Evolutionary conservation across 2,888 invertebrate genomes (phyloP).

Genomic region (Spisula subtruncata): DNA sequence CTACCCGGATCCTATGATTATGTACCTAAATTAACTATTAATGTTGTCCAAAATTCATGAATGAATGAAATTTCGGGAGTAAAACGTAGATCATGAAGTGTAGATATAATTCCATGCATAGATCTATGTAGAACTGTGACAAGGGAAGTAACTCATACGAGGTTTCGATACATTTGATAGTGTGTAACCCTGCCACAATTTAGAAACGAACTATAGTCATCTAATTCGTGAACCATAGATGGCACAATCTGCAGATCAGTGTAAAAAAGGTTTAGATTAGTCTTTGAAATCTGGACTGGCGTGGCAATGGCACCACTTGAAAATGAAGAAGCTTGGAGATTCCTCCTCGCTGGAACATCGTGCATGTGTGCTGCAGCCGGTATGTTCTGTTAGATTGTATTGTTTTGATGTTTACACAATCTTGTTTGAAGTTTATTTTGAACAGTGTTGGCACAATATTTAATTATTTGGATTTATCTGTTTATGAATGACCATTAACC

Average conservation of each 20-base stretch:
- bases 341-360: constrained; percentile 79
- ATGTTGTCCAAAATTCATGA: no score
- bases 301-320: constrained; percentile 36
- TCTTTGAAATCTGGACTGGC: neutral
- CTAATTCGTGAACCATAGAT: neutral
- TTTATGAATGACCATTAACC: neutral
- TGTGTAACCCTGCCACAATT: neutral
- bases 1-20: no score
- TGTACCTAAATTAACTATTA: no score
- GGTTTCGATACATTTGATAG: neutral
- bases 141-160: no score
- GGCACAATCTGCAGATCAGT: no score
- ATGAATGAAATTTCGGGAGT: no score
- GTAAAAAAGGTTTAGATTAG: neutral
- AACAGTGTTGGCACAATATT: neutral
- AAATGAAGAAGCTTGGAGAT: constrained; percentile 77
- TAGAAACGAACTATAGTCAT: neutral
- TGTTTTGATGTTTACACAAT: neutral
- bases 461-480: neutral
- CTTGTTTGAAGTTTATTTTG: neutral
- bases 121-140: no score
- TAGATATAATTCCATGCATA: no score
- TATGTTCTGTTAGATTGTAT: constrained; percentile 43
- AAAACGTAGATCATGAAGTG: no score
- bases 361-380: constrained; percentile 81